Conservation (phyloP, 2,888 invertebrate genomes). For the Cheilosia urbana region DNA sequence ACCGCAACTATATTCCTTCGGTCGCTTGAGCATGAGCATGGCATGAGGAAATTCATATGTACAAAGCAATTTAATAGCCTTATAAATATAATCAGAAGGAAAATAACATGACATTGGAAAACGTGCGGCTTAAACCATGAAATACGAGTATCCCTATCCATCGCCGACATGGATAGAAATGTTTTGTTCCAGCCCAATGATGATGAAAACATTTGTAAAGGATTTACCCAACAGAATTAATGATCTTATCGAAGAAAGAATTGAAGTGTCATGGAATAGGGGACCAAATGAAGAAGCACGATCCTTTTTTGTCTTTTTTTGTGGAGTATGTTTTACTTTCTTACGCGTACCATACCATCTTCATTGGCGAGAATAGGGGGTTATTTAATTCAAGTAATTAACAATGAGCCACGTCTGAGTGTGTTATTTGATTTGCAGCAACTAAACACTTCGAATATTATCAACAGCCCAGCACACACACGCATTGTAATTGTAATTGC, state of each 20-base stretch:
- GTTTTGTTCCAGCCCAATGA: background rate
- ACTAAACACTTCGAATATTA: background rate
- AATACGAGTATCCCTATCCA: background rate
- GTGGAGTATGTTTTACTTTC: background rate
- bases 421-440: background rate
- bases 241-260: background rate
- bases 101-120: background rate
- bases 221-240: slow-evolving; percentile 1
- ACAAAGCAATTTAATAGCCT: background rate
- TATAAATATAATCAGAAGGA: background rate
- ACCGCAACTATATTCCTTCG: background rate
- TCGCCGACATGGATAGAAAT: background rate
- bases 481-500: background rate
- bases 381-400: background rate
- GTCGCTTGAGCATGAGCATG: background rate
- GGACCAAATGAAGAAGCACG: background rate
- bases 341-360: background rate
- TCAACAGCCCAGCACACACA: background rate
- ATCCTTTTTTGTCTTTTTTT: background rate
- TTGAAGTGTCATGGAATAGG: background rate
- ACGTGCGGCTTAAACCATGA: background rate
- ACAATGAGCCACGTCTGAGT: slow-evolving; percentile 3
- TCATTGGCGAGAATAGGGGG: background rate
- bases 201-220: background rate
- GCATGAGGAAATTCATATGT: background rate